phyloP scores from a whole-genome alignment of 2,797 vertebrate species.

The Craterocephalus amniculus region DNA sequence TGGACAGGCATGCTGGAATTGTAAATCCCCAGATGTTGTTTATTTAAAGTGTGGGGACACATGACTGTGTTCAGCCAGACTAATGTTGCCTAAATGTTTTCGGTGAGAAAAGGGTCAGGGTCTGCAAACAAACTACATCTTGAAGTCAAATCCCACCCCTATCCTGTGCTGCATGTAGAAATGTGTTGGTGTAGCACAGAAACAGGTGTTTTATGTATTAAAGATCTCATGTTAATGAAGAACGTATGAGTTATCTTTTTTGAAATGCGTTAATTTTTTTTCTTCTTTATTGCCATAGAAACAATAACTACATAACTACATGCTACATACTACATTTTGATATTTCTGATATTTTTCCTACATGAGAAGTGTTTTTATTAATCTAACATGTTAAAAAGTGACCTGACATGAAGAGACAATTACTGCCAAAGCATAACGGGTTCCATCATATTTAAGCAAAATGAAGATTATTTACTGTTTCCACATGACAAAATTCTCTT shows the following conservation, averaged over 20 bases:
- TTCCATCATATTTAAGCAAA: background rate
- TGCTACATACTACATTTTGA: no score
- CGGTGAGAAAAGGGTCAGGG: constrained; percentile 68
- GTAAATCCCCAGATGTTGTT: constrained; percentile 94
- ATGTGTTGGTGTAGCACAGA: constrained; percentile 76
- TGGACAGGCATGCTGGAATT: constrained; percentile 87
- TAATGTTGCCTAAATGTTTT: constrained; percentile 84
- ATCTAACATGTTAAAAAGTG: background rate
- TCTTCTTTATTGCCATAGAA: no score
- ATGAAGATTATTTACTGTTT: background rate
- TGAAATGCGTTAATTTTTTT: background rate
- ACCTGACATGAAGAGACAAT: background rate
- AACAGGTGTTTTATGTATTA: constrained; percentile 39
- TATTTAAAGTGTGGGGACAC: constrained; percentile 88
- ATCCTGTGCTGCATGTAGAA: constrained; percentile 59
- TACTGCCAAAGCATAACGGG: background rate
- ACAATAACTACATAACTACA: no score
- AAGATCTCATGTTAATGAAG: constrained; percentile 13
- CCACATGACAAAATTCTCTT: background rate
- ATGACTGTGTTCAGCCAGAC: constrained; percentile 83
- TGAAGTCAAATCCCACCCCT: background rate
- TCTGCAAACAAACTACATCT: constrained; percentile 33
- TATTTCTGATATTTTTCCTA: background rate
- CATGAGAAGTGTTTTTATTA: background rate
- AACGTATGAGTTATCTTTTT: background rate